Evolutionary conservation across 2,113 vertebrate species (phyloP).

Genomic region (Atractosteus spatula): DNA sequence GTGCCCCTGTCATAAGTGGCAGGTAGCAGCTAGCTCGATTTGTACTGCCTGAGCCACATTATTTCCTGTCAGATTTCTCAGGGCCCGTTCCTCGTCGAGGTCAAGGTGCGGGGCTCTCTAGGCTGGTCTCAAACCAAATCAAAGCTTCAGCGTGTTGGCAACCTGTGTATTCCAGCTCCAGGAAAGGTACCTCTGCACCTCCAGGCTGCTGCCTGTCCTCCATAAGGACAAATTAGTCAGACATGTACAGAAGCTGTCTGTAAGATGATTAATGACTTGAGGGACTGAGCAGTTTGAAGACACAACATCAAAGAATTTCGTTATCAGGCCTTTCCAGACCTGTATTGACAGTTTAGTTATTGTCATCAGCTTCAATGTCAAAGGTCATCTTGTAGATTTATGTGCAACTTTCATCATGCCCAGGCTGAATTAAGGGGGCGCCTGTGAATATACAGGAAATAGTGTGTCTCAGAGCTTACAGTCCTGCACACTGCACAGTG

Average conservation of each 20-base stretch:
- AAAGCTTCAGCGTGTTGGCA: constrained; percentile 50
- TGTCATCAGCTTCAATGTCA: constrained; percentile 42
- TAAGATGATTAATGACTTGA: constrained; percentile 89
- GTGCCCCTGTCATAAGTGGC: background rate
- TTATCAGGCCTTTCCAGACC: constrained; percentile 29
- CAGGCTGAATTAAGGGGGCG: too few species aligned
- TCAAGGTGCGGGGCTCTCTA: constrained; percentile 35
- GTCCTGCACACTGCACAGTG: too few species aligned
- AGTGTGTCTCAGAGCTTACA: too few species aligned
- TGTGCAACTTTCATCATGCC: too few species aligned
- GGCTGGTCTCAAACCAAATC: constrained; percentile 33
- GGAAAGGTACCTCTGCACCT: constrained; percentile 33
- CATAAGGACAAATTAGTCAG: constrained; percentile 68
- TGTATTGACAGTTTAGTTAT: constrained; percentile 53
- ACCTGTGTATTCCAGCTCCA: constrained; percentile 22
- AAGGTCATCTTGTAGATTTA: constrained; percentile 16
- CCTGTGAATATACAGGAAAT: too few species aligned
- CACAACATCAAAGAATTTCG: background rate
- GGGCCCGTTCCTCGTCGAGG: constrained; percentile 26
- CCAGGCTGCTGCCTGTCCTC: constrained; percentile 57
- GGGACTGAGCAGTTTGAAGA: constrained; percentile 63
- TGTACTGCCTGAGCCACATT: constrained; percentile 33
- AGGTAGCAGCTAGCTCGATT: constrained; percentile 37
- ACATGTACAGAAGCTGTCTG: constrained; percentile 68
- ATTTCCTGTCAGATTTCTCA: constrained; percentile 49